phyloP scores from a whole-genome alignment of 2,888 invertebrate species.

The Andrena minutula region DNA sequence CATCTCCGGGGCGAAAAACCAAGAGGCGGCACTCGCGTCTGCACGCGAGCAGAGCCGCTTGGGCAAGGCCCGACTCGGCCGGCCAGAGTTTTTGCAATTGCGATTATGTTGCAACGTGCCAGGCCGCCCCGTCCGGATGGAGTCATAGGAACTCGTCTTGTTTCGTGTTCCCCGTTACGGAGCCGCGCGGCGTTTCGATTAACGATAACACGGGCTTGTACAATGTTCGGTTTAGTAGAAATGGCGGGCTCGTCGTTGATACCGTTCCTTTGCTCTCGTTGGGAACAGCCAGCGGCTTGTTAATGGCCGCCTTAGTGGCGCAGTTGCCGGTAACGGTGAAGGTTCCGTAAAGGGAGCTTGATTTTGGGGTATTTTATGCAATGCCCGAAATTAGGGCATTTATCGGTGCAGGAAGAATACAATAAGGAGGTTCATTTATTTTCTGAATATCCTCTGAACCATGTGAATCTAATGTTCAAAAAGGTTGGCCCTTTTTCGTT shows the following conservation, averaged over 20 bases:
- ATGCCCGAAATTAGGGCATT: too few species aligned
- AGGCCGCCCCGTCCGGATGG: neutral
- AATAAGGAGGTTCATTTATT: too few species aligned
- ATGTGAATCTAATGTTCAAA: too few species aligned
- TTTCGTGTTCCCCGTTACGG: conserved; percentile 8
- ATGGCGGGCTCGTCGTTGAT: conserved; percentile 10
- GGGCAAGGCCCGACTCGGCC: conserved; percentile 16
- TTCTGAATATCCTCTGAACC: too few species aligned
- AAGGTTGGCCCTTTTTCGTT: too few species aligned
- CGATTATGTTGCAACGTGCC: conserved; percentile 48
- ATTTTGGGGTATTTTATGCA: too few species aligned
- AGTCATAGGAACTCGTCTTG: conserved; percentile 45
- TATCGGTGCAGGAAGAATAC: too few species aligned
- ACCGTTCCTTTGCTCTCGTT: conserved; percentile 13
- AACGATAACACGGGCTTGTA: conserved; percentile 37
- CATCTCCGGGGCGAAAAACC: conserved; percentile 16
- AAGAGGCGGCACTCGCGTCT: neutral
- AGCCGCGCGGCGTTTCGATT: conserved; percentile 35
- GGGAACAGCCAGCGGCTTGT: neutral
- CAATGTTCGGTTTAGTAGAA: conserved; percentile 49
- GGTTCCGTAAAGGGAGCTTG: too few species aligned
- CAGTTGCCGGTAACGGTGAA: neutral
- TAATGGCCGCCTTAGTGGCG: neutral
- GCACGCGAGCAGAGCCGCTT: conserved; percentile 16
- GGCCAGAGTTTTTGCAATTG: conserved; percentile 33